Percentiles rank a stretch among this genome's conserved stretches.
These are phyloP conservation scores for Rynchops niger DNA, from an alignment of 2,113 vertebrate genomes.

Conservation along the genomic window DNA sequence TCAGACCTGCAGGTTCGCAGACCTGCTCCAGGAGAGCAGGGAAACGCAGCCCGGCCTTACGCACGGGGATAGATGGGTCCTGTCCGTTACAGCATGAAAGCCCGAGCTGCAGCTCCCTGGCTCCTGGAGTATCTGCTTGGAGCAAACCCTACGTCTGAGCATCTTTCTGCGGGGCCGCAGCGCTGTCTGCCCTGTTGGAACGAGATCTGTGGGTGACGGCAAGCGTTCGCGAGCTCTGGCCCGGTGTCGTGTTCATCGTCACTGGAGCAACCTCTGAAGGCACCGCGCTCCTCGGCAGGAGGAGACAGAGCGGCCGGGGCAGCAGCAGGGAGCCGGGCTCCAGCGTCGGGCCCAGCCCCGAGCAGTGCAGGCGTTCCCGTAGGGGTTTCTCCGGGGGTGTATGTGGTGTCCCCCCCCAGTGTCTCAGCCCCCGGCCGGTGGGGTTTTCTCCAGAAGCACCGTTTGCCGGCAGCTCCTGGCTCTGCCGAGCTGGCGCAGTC, in stretches of 20 bases:
- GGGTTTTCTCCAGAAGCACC: not conserved
- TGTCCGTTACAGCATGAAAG: rapidly evolving
- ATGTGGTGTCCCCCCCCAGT: rapidly evolving
- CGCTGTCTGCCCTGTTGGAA: rapidly evolving
- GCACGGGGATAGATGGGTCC: rapidly evolving
- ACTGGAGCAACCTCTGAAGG: not conserved
- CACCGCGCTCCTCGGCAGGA: rapidly evolving
- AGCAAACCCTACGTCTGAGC: not conserved
- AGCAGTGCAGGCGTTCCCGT: not conserved
- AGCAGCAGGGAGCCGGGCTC: not conserved
- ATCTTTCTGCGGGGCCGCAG: not conserved
- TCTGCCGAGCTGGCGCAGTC: rapidly evolving
- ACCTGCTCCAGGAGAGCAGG: not conserved
- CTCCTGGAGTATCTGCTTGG: not conserved
- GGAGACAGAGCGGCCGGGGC: not conserved
- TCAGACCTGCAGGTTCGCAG: not conserved
- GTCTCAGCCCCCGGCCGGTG: not conserved
- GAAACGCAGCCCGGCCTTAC: not conserved
- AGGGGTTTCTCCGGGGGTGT: not conserved
- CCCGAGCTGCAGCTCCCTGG: not conserved
- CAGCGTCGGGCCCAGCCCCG: not conserved
- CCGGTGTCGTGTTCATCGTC: rapidly evolving
- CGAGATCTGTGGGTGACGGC: not conserved
- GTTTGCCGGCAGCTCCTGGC: not conserved
- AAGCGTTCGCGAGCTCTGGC: not conserved